Evolutionary conservation across 1,140 invertebrate genomes (phyloP).

Genomic region (Leguminivora glycinivorella): DNA sequence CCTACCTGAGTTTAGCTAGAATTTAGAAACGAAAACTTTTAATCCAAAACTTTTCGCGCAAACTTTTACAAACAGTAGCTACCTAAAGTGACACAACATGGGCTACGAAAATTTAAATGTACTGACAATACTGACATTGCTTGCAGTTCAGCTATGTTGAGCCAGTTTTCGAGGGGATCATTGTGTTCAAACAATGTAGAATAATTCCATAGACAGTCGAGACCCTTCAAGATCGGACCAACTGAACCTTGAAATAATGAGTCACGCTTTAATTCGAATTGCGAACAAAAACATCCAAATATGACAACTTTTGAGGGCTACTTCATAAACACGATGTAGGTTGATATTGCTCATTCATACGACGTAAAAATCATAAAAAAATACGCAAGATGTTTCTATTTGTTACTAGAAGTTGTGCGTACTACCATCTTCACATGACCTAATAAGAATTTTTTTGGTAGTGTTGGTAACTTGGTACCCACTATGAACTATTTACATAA

Average conservation of each 20-base stretch:
- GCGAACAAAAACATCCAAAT: conserved; percentile 23
- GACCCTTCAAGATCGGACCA: conserved; percentile 3
- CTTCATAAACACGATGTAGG: not conserved
- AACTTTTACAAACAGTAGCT: too few species aligned
- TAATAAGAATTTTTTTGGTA: not conserved
- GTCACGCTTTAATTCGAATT: not conserved
- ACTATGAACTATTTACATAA: not conserved
- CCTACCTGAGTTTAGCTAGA: too few species aligned
- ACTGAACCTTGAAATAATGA: conserved; percentile 21
- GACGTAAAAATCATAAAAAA: too few species aligned
- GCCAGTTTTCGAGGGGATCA: not conserved
- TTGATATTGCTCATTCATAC: conserved; percentile 14
- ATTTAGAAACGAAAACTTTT: too few species aligned
- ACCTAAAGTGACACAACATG: too few species aligned
- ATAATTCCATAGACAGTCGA: conserved; percentile 2
- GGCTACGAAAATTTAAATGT: too few species aligned
- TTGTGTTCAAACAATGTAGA: conserved; percentile 19
- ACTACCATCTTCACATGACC: not conserved
- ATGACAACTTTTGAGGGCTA: not conserved
- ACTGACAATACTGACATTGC: too few species aligned
- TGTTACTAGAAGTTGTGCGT: not conserved
- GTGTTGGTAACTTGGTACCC: too few species aligned
- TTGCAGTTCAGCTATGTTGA: not conserved
- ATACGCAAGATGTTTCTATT: not conserved
- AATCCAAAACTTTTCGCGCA: too few species aligned